phyloP scores from a whole-genome alignment of 2,113 vertebrate species.

The Syngnathus floridae region DNA sequence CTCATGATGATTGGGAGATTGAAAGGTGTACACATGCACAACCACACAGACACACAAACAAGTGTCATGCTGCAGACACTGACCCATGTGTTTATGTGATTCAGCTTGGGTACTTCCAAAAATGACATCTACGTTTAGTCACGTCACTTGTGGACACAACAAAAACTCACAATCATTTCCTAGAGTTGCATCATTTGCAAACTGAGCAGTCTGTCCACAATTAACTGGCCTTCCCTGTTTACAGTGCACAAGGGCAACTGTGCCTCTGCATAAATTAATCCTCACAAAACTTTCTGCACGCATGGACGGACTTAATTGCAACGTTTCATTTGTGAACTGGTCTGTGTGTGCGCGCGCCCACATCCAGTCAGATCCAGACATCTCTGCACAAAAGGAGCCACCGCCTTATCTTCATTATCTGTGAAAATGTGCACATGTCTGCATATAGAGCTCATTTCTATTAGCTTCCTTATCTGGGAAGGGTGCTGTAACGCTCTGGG shows the following conservation, averaged over 20 bases:
- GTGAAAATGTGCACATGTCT: slow-evolving; percentile 59
- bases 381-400: slow-evolving; percentile 17
- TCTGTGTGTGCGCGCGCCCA: not conserved
- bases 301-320: not conserved
- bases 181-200: not conserved
- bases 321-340: not conserved
- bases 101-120: not conserved
- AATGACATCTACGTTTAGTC: slow-evolving; percentile 22
- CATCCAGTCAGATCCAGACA: slow-evolving; percentile 25
- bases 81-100: slow-evolving; percentile 17
- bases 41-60: too few relatives aligned
- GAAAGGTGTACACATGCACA: too few relatives aligned
- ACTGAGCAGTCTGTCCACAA: not conserved
- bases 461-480: slow-evolving; percentile 65
- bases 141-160: slow-evolving; percentile 21
- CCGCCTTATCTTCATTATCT: slow-evolving; percentile 53
- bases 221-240: not conserved
- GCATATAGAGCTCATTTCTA: slow-evolving; percentile 59
- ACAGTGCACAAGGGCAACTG: not conserved
- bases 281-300: not conserved
- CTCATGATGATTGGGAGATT: too few relatives aligned
- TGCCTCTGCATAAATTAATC: not conserved
- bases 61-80: too few relatives aligned
- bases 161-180: not conserved
- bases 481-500: slow-evolving; percentile 54